Evolutionary conservation across 30 jellyfish, hydroid and myxozoan genomes (phyloP), one percentile per base, ranked within the genome.

Genomic region (Pseudorhiza aurosa): DNA sequence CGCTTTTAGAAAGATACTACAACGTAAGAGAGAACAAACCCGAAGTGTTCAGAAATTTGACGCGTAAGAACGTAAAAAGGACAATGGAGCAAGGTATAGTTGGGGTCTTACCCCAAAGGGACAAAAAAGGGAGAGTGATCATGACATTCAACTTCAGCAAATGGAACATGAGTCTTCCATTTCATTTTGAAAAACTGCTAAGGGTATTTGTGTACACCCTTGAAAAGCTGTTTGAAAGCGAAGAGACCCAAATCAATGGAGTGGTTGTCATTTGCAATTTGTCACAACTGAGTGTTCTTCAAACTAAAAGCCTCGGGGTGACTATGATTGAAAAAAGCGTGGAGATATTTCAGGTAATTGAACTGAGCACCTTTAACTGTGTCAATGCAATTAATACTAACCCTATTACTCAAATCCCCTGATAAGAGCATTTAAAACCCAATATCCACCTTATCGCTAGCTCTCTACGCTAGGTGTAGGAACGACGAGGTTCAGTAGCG

Each of bases 71-170:
- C 43, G 95, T 94, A 32, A 88, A 88, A 60, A 70, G 90, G 70
- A 94, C 99, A 42, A 56, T 94, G 72, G 99, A 83, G 69, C 99
- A 94, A 65, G 99, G 97, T 4, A 88, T 94, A 21, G 97, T 94
- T 14, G 97, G 99, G 19, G 99, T 94, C 40, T 43, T 94, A 72
- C 99, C 99, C 14, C 99, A 94, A 70, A 96, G 99, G n/a, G 99
- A 94, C 78, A 82, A 63, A 40, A 82, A 94, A 51, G 99, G 99
- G 9, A 82, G 99, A 35, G 99, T 81, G 25, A 78, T 94, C 1
- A 72, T 94, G 62, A 77, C 77, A 28, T 87, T 94, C 60, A 87
- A 94, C 57, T 83, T 94, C 75, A 35, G 63, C 45, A 83, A 83
- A 42, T 94, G 99, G 99, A 85, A 94, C 59, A 87, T 94, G 97